A percentile compares a stretch with the other conserved stretches of the same genome.
These are phyloP conservation scores for Hipposideros armiger DNA, from an alignment of 2,113 vertebrate genomes.

Conservation along the genomic window DNA sequence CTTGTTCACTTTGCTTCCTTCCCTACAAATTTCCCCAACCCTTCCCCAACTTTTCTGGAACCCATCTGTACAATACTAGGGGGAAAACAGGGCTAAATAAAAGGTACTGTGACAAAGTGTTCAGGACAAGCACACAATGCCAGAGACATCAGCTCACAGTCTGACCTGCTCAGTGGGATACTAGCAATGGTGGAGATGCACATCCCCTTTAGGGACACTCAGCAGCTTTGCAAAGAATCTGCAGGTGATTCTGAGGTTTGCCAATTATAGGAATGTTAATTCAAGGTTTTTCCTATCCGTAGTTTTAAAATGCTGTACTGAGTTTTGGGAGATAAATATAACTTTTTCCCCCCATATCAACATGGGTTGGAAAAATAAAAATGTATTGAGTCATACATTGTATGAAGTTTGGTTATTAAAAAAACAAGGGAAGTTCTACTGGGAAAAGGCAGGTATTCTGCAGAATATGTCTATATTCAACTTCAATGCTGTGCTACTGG, in stretches of 20 bases:
- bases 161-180: not conserved
- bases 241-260: not conserved
- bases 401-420: slow-evolving; percentile 11
- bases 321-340: not conserved
- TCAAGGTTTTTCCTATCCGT: not conserved
- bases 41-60: not conserved
- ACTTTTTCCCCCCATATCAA: not conserved
- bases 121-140: not conserved
- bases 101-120: slow-evolving; percentile 11
- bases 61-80: not conserved
- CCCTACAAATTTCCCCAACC: not conserved
- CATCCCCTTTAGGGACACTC: not conserved
- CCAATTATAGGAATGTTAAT: not conserved
- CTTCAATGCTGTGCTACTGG: not conserved
- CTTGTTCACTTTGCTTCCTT: not conserved
- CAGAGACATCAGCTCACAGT: not conserved
- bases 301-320: slow-evolving; percentile 27
- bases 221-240: not conserved
- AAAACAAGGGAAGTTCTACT: not conserved
- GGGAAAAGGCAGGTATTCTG: not conserved
- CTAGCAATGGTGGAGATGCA: not conserved
- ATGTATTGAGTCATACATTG: not conserved
- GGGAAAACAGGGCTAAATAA: not conserved
- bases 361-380: slow-evolving; percentile 17
- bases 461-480: not conserved